Evolutionary conservation across 2,888 invertebrate genomes (phyloP), one percentile per base, ranked within the genome.

Genomic region (Pheosia gnoma): DNA sequence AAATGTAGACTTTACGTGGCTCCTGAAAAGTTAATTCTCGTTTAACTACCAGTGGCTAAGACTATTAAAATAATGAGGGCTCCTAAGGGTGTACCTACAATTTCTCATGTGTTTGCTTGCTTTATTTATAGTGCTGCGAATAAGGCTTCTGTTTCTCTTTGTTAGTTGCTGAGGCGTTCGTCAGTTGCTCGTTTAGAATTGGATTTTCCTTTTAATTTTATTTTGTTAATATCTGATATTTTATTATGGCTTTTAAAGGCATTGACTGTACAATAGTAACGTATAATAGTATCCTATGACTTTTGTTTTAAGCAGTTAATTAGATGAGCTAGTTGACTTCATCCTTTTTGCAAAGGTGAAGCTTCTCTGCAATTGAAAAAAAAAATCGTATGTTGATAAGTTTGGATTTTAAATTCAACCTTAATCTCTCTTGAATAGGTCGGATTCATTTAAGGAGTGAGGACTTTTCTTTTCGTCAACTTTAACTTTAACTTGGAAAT

Each of bases 51-150:
- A 53, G 49, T 58, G 61, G 66, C 87, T 88, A 85, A 87, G 80
- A 87, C 87, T 87, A 88, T 90, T 90, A 90, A 89, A 91, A 90
- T 92, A 90, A 91, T 90, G 90, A 89, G 88, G 81, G 77, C 85
- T 88, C 88, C 87, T 87, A 81, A 87, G 88, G 89, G 88, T 88
- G 87, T 85, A 86, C 85, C 81, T 77, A 88, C 88, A 89, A 90
- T 91, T 90, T 90, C 90, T 91, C 90, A 84, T 89, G 86, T 88
- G 89, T 87, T 89, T 85, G 83, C 80, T 75, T 85, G 80, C 82
- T 88, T 90, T 91, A 89, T 91, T 91, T 91, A 90, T 91, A 84
- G 83, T 87, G 81, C 79, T 77, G 83, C 83, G 83, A 87, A 86
- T 85, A 86, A 84, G 81, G 87, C 90, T 89, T 84, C 90, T 87